Evolutionary conservation across 2,113 vertebrate genomes (phyloP), one percentile per base, ranked within the genome.

Genomic region (Sander lucioperca): DNA sequence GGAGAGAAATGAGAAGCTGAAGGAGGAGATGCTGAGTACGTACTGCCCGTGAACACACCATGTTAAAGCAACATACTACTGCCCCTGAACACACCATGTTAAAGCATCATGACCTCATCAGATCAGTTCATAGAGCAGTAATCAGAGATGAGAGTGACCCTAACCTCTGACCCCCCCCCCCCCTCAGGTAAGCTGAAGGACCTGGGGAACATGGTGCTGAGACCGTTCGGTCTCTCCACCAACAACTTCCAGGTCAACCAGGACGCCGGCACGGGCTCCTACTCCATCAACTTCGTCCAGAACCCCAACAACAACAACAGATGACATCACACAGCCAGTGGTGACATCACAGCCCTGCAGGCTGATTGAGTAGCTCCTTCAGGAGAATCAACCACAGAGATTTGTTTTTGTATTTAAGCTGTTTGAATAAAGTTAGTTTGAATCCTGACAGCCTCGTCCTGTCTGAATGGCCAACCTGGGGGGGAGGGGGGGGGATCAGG

Each of bases 231-330:
- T 79, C 96, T 99, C 64, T 99, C 98, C 9, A 99, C 98, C 64
- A 95, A 94, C 90, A 99, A 99, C 91, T 99, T 99, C 93, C 97
- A 99, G 94, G 90, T 99, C 90, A 98, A 99, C 85, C 97, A 99
- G 92, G 97, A 99, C 88, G 76, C 95, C 2, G 87, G 91, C 36
- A 97, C 96, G 10, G 98, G 98, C 25, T 98, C 97, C 19, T 99
- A 99, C 88, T 99, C 98, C 27, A 92, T 99, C 93, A 99, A 98
- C 89, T 99, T 99, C 83, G 95, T 98, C 85, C 98, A 99, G 94
- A 97, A 96, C 25, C 74, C 91, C 79, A 96, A 96, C 70, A 97
- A 97, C 73, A 96, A 84, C 83, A 86, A 88, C 65, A 92, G 84
- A 53, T 89, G 62, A 74, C 47, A 33, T 75, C 47, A 48, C 57